Conservation (phyloP, 2,797 vertebrate species). For the Sebastes goodei region DNA sequence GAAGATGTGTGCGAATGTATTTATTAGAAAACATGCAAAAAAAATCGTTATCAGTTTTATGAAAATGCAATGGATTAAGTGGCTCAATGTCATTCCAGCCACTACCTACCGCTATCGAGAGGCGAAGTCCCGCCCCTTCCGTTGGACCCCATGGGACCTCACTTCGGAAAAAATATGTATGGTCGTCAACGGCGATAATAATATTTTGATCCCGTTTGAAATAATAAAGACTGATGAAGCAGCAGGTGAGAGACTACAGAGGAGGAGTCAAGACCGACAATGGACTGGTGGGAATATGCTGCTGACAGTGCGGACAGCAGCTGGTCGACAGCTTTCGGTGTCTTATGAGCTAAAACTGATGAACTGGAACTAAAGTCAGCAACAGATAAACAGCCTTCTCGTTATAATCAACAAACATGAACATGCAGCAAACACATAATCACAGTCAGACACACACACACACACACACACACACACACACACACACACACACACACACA, state of each 20-base stretch:
- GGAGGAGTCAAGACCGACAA: background rate
- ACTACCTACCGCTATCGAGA: background rate
- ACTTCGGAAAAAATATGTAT: too few relatives aligned
- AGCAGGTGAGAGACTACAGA: background rate
- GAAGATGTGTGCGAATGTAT: background rate
- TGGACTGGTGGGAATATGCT: background rate
- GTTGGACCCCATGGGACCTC: too few relatives aligned
- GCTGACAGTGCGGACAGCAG: background rate
- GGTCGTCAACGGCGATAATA: too few relatives aligned
- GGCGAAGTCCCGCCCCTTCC: too few relatives aligned
- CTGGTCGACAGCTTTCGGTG: background rate
- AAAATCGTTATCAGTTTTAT: background rate
- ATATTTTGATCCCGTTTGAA: background rate
- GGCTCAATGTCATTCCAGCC: background rate
- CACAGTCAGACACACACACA: background rate
- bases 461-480: background rate
- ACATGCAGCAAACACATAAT: slow-evolving; percentile 5
- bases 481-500: slow-evolving; percentile 63
- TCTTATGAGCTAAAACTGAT: background rate
- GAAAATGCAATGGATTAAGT: background rate
- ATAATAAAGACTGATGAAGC: background rate
- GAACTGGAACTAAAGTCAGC: background rate
- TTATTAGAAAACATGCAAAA: background rate
- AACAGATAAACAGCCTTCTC: background rate
- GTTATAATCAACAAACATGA: slow-evolving; percentile 15